Conservation (phyloP, 2,113 vertebrate genomes). For the Tringa solitaria region DNA sequence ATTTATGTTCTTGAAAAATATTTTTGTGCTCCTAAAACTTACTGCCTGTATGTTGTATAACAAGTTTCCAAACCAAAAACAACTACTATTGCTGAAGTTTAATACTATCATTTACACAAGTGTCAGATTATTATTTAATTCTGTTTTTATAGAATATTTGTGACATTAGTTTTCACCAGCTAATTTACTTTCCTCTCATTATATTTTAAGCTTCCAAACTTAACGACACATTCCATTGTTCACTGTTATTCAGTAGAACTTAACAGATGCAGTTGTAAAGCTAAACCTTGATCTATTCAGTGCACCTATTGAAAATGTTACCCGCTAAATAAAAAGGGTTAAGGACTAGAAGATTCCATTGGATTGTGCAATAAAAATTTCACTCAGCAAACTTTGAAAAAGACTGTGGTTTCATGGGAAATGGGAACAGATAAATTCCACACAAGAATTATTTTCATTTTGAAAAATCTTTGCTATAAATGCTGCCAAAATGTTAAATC, state of each 20-base stretch:
- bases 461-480: neutral
- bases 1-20: neutral
- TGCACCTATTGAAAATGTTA: neutral
- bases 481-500: neutral
- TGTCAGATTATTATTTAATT: neutral
- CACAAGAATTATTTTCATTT: neutral
- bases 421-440: neutral
- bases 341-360: neutral
- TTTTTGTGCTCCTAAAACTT: neutral
- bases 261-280: neutral
- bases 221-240: neutral
- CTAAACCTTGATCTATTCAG: neutral
- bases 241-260: neutral
- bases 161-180: neutral
- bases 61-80: neutral
- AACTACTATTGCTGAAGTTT: neutral
- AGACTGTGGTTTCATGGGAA: neutral
- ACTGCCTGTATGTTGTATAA: neutral
- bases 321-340: neutral
- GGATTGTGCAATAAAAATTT: neutral
- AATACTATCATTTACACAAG: neutral
- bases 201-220: neutral
- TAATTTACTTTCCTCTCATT: neutral
- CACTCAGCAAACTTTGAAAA: neutral
- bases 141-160: neutral